Percentiles rank a stretch among this genome's conserved stretches.
These are phyloP conservation scores for Dichetophora obliterata DNA, from an alignment of 2,888 invertebrate genomes.

Conservation along the genomic window DNA sequence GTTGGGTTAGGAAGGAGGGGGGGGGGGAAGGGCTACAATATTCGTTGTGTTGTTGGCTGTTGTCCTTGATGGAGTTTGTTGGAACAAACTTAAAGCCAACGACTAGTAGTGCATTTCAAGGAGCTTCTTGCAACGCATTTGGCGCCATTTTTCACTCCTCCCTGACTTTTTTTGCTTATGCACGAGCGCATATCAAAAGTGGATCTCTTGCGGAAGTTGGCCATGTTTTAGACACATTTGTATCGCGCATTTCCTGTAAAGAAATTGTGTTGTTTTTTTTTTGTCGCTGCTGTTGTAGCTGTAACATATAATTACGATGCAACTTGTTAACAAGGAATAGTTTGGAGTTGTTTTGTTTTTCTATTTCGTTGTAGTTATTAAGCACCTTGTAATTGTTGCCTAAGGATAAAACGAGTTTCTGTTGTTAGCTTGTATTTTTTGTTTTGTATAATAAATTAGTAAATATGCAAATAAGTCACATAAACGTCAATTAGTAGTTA, in stretches of 20 bases:
- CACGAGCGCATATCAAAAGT: slow-evolving; percentile 20
- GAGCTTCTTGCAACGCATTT: slow-evolving; percentile 24
- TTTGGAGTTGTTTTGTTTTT: slow-evolving; percentile 2
- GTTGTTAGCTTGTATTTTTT: neutral
- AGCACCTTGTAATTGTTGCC: too few relatives aligned
- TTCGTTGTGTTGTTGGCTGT: slow-evolving; percentile 6
- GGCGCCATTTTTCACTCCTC: slow-evolving; percentile 28
- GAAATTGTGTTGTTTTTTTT: neutral
- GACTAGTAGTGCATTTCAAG: too few relatives aligned
- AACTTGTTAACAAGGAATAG: slow-evolving; percentile 35
- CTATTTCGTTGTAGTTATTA: neutral
- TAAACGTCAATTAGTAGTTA: neutral
- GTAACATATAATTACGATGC: slow-evolving; percentile 33
- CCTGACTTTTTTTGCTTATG: neutral
- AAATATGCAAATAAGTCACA: slow-evolving; percentile 11
- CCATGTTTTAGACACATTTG: slow-evolving; percentile 37
- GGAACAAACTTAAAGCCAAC: too few relatives aligned
- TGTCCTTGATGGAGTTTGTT: slow-evolving; percentile 6
- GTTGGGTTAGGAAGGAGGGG: neutral
- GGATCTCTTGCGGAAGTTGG: slow-evolving; percentile 35
- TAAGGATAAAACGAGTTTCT: too few relatives aligned
- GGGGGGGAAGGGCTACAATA: neutral
- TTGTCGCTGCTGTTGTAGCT: slow-evolving; percentile 13
- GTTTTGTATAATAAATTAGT: neutral
- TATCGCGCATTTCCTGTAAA: slow-evolving; percentile 27